A percentile compares a stretch with the other conserved stretches of the same genome.
Evolutionary conservation across 2,113 vertebrate species (phyloP).

Genomic region (Notothenia rossii): DNA sequence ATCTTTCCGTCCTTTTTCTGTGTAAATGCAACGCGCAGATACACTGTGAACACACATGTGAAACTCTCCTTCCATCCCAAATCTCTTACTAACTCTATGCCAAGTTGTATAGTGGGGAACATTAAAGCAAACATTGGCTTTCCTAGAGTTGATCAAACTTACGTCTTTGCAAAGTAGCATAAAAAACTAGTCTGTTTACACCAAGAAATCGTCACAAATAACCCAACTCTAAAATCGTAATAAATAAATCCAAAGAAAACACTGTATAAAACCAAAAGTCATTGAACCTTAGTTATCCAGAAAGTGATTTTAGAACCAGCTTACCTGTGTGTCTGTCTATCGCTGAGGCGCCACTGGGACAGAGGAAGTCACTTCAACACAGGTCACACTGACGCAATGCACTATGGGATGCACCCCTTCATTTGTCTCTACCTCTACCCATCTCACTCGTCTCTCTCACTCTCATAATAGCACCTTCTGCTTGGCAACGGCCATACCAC

Average conservation of each 20-base stretch:
- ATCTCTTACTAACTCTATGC: not conserved
- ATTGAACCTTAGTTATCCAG: not conserved
- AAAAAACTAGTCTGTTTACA: constrained; percentile 1
- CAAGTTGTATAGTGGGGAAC: constrained; percentile 1
- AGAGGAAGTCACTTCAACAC: constrained; percentile 69
- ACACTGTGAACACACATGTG: not conserved
- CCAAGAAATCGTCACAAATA: not conserved
- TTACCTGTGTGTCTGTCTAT: constrained; percentile 81
- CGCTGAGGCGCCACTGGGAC: constrained; percentile 76
- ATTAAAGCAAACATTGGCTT: not conserved
- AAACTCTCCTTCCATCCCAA: not conserved
- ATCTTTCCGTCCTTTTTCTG: constrained; percentile 21
- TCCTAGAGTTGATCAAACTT: not conserved
- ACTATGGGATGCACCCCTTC: constrained; percentile 78
- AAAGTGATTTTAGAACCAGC: constrained; percentile 16
- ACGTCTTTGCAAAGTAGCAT: not conserved
- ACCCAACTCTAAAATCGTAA: not conserved
- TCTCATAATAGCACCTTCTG: constrained; percentile 81
- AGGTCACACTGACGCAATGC: constrained; percentile 77
- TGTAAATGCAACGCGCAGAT: constrained; percentile 13
- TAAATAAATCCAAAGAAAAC: not conserved
- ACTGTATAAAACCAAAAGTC: not conserved
- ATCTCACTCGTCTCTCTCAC: constrained; percentile 58
- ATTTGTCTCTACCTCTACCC: constrained; percentile 63
- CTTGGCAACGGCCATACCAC: constrained; percentile 80